phyloP scores from a whole-genome alignment of 2,113 vertebrate species.

The Triplophysa dalaica region DNA sequence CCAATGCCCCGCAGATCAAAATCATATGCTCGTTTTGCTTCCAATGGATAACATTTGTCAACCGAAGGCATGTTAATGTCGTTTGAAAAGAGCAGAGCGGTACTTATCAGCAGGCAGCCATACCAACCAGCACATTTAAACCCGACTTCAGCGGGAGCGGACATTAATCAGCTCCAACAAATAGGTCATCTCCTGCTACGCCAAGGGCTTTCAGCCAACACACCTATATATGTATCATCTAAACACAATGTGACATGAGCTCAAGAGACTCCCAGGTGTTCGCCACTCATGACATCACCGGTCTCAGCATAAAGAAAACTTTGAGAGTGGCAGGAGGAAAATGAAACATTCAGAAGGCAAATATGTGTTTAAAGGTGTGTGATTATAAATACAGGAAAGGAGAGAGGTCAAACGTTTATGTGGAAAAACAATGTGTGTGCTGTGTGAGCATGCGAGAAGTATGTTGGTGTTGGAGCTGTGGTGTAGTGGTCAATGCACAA shows the following conservation, averaged over 20 bases:
- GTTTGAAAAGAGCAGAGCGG: conserved; percentile 28
- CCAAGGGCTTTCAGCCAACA: conserved; percentile 41
- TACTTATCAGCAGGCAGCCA: conserved; percentile 42
- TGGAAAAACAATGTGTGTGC: background rate
- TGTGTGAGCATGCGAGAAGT: background rate
- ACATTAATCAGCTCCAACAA: conserved; percentile 63
- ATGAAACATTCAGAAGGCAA: conserved; percentile 36
- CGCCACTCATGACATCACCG: conserved; percentile 80
- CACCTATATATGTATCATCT: conserved; percentile 48
- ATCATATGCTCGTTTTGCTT: background rate
- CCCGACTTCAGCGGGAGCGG: conserved; percentile 26
- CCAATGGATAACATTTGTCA: conserved; percentile 33
- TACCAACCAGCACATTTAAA: conserved; percentile 35
- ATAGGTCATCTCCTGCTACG: conserved; percentile 47
- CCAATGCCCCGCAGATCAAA: background rate
- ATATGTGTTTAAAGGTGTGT: background rate
- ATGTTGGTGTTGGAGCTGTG: too few species aligned
- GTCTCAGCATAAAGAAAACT: conserved; percentile 79
- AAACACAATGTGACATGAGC: conserved; percentile 60
- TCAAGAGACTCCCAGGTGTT: conserved; percentile 71
- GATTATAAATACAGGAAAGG: background rate
- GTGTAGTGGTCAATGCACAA: too few species aligned
- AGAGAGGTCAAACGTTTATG: background rate
- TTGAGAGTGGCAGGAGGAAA: conserved; percentile 66
- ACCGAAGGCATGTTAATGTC: conserved; percentile 5